Evolutionary conservation across 1,140 invertebrate genomes (phyloP), one percentile per base, ranked within the genome.

Genomic region (Drosophila tristis): DNA sequence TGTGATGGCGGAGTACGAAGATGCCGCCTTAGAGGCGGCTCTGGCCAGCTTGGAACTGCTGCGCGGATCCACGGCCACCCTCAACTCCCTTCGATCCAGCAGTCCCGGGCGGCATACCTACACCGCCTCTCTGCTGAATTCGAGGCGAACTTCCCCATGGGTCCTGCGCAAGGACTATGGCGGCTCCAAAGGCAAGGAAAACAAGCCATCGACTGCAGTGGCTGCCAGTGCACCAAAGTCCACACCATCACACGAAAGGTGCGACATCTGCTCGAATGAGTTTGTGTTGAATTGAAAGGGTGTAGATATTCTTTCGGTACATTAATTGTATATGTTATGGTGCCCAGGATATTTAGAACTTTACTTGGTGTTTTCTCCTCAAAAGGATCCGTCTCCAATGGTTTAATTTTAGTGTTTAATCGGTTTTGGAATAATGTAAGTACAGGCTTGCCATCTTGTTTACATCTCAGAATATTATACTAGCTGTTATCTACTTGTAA

Each of bases 21-120:
- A 91, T 20, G 65, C 47, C 13, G 82, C 87, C 4, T 26, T 87
- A 35, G 82, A 87, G 54, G 84, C 84, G 9, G 84, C 84, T 0
- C 50, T 89, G 50, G 84, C 84, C 4, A 62, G 57, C 2, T n/a
- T 87, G 0, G 60, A 81, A 13, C 63, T 78, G 6, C 60, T 86
- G 43, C 50, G 84, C 1, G 78, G 74, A 13, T 87, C 82, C 4
- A 78, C 49, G 0, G 35, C 56, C 39, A 82, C 82, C 0, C 6
- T 68, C 13, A 59, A 73, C 11, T 81, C 82, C 0, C 47, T 67
- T 1, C 63, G 71, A 6, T 87, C 82, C 9, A 51, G 55, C 25
- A 86, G 57, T 25, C 72, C 80, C 2, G 56, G 64, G 2, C 55
- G 31, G 1, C 81, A 72, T 15, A 77, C 54, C 2, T 70, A 66